These are phyloP conservation scores for Falco peregrinus DNA, from an alignment of 2,797 vertebrate genomes.

Conservation along the genomic window DNA sequence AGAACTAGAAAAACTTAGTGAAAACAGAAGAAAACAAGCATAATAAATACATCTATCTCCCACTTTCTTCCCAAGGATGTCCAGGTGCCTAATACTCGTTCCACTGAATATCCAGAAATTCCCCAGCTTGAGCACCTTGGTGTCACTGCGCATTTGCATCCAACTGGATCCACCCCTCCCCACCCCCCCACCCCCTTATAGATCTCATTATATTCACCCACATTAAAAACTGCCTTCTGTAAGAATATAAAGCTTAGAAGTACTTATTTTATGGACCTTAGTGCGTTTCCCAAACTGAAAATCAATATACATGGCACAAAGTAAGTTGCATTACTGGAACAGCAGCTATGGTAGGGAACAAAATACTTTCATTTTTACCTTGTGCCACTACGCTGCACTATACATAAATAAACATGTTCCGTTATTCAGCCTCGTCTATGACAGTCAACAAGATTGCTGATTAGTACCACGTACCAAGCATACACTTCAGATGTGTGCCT, in stretches of 20 bases:
- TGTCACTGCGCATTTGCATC: background rate
- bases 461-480: background rate
- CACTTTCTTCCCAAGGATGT: background rate
- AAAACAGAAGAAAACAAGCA: background rate
- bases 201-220: no score
- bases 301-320: background rate
- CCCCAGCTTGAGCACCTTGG: background rate
- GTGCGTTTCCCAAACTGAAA: background rate
- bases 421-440: background rate
- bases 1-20: background rate
- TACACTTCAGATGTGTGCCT: background rate
- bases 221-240: background rate
- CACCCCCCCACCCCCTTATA: no score
- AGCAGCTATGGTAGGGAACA: background rate
- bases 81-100: background rate
- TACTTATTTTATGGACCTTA: background rate
- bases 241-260: background rate
- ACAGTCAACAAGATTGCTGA: constrained; percentile 24
- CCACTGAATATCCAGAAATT: background rate
- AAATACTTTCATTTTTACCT: constrained; percentile 5
- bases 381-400: background rate
- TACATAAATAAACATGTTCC: constrained; percentile 25
- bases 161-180: background rate
- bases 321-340: background rate
- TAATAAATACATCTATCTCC: background rate